A percentile compares a stretch with the other conserved stretches of the same genome.
Conservation (phyloP, 1,140 invertebrate species). For the Drosophila murphyi region DNA sequence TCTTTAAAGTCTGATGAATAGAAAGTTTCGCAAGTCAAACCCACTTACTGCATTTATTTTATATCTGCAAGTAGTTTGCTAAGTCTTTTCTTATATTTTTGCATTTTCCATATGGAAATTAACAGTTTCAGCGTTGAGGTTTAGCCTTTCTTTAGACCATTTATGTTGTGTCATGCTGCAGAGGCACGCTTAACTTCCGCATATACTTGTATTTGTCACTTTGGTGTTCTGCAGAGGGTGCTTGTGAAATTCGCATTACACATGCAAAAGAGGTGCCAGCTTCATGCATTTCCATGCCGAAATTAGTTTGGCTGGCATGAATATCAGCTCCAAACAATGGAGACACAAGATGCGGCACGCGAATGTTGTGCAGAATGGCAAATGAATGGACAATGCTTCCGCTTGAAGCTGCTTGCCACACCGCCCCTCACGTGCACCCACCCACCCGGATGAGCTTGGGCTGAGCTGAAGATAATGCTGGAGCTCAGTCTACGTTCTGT, state of each 20-base stretch:
- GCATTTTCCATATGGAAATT: background rate
- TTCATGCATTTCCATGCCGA: constrained; percentile 52
- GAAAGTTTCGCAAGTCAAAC: too few relatives aligned
- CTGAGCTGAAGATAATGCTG: constrained; percentile 7
- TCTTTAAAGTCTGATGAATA: too few relatives aligned
- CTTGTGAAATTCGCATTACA: constrained; percentile 60
- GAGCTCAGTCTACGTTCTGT: background rate
- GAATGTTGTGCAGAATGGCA: constrained; percentile 62
- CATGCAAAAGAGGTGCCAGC: constrained; percentile 72
- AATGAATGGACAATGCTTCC: constrained; percentile 48
- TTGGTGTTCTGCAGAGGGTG: constrained; percentile 3
- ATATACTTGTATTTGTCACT: constrained; percentile 8
- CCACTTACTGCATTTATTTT: background rate
- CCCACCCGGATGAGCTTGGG: background rate
- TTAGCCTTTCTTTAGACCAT: constrained; percentile 17
- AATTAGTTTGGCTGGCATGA: constrained; percentile 38
- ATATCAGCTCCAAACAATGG: constrained; percentile 61
- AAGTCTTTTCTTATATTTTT: constrained; percentile 4
- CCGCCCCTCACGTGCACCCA: background rate
- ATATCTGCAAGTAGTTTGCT: background rate
- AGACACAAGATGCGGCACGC: constrained; percentile 36
- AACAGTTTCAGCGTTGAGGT: background rate
- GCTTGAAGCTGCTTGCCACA: constrained; percentile 41
- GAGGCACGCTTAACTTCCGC: constrained; percentile 37
- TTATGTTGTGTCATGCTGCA: constrained; percentile 41